A percentile compares a stretch with the other conserved stretches of the same genome.
These are phyloP conservation scores for Rhinoderma darwinii DNA, from an alignment of 2,113 vertebrate species.

Conservation along the genomic window DNA sequence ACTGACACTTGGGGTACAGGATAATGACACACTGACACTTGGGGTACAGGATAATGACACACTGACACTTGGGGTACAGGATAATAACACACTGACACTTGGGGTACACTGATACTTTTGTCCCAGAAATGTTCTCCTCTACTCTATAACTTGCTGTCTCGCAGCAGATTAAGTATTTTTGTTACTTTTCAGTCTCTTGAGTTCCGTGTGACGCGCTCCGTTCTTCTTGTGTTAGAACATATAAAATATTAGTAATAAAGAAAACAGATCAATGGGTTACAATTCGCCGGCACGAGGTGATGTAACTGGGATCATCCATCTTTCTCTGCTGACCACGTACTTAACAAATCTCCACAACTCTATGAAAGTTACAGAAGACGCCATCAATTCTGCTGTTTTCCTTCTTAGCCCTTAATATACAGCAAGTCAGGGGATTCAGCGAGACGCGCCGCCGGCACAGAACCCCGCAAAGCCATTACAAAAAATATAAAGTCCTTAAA, in stretches of 20 bases:
- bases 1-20: no score
- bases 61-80: no score
- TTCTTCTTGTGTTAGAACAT: conserved; percentile 21
- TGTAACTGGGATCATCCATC: conserved; percentile 45
- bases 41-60: no score
- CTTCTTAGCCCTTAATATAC: conserved; percentile 12
- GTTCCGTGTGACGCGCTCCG: background rate
- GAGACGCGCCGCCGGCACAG: conserved; percentile 35
- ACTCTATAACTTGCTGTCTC: no score
- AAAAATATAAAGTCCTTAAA: conserved; percentile 29
- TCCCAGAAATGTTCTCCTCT: no score
- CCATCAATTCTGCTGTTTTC: conserved; percentile 37
- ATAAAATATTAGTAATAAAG: conserved; percentile 35
- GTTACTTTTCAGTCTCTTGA: background rate
- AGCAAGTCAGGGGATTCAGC: conserved; percentile 19
- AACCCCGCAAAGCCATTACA: background rate
- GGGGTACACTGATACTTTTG: no score
- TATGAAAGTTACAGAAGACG: conserved; percentile 39
- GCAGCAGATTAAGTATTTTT: background rate
- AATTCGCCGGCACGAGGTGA: conserved; percentile 18
- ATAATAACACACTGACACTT: no score
- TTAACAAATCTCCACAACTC: conserved; percentile 51
- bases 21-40: no score
- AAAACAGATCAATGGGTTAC: conserved; percentile 29
- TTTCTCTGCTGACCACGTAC: conserved; percentile 36